phyloP scores from a whole-genome alignment of 2,888 invertebrate species.

The Maniola hyperantus region DNA sequence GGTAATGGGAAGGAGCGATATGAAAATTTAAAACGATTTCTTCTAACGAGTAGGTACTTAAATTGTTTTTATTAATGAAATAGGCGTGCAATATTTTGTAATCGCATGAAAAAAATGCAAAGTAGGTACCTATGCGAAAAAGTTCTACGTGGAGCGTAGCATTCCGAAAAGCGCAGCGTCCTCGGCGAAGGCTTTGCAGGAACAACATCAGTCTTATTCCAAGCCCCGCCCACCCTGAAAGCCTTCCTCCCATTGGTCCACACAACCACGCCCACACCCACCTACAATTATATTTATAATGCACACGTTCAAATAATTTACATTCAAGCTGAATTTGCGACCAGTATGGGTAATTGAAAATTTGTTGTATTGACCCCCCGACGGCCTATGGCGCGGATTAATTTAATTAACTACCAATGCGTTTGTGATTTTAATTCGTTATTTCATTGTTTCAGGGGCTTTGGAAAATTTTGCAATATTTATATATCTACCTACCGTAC shows the following conservation, averaged over 20 bases:
- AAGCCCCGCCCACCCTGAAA: constrained; percentile 68
- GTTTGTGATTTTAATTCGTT: constrained; percentile 40
- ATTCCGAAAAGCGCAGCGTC: constrained; percentile 50
- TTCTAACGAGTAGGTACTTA: no score
- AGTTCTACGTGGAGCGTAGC: constrained; percentile 15
- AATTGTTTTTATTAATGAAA: no score
- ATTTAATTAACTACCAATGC: constrained; percentile 57
- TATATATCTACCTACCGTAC: background rate
- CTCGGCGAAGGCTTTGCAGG: constrained; percentile 73
- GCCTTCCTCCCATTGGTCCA: constrained; percentile 65
- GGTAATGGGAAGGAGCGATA: no score
- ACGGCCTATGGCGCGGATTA: constrained; percentile 59
- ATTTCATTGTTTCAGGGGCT: constrained; percentile 39
- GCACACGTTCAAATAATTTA: constrained; percentile 81
- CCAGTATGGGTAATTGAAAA: constrained; percentile 80
- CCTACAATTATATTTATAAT: constrained; percentile 82
- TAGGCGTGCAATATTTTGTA: no score
- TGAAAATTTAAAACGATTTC: no score
- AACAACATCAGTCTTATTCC: constrained; percentile 74
- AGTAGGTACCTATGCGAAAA: background rate
- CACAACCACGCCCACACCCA: constrained; percentile 68
- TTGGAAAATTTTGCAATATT: constrained; percentile 8
- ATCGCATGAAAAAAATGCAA: background rate
- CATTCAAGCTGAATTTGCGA: constrained; percentile 82
- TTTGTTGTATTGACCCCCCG: constrained; percentile 79